Percentiles rank a stretch among this genome's conserved stretches.
These are phyloP conservation scores for Gulo gulo DNA, from an alignment of 2,113 vertebrate species.

Conservation along the genomic window DNA sequence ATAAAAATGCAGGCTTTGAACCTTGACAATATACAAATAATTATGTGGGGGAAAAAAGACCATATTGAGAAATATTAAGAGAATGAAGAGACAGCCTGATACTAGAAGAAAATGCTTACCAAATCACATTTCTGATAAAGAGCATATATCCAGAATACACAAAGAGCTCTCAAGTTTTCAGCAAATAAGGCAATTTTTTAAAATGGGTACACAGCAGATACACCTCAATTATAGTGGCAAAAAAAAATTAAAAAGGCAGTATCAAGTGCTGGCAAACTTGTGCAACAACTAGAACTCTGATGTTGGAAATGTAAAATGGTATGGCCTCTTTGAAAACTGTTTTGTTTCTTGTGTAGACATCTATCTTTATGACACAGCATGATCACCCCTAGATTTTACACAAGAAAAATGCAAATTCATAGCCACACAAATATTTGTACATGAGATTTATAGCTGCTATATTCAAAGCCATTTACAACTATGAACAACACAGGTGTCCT, in stretches of 20 bases:
- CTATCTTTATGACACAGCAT: neutral
- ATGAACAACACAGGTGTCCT: neutral
- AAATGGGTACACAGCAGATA: neutral
- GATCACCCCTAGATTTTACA: neutral
- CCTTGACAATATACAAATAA: neutral
- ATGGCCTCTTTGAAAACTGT: no score
- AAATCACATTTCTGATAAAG: neutral
- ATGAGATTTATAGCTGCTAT: neutral
- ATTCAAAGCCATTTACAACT: neutral
- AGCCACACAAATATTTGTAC: neutral
- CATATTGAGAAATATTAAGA: neutral
- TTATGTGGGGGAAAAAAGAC: neutral
- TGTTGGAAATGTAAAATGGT: neutral
- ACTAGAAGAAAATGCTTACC: neutral
- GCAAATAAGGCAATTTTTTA: neutral
- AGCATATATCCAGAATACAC: neutral
- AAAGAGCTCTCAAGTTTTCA: neutral
- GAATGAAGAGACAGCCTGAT: neutral
- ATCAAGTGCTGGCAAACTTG: neutral
- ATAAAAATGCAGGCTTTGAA: neutral
- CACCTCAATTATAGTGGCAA: neutral
- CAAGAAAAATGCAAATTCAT: neutral
- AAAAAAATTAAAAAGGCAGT: neutral
- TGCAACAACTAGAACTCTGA: neutral
- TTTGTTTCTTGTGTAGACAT: neutral